A percentile compares a stretch with the other conserved stretches of the same genome.
Evolutionary conservation across 1,140 invertebrate species (phyloP).

Genomic region (Eciton burchellii): DNA sequence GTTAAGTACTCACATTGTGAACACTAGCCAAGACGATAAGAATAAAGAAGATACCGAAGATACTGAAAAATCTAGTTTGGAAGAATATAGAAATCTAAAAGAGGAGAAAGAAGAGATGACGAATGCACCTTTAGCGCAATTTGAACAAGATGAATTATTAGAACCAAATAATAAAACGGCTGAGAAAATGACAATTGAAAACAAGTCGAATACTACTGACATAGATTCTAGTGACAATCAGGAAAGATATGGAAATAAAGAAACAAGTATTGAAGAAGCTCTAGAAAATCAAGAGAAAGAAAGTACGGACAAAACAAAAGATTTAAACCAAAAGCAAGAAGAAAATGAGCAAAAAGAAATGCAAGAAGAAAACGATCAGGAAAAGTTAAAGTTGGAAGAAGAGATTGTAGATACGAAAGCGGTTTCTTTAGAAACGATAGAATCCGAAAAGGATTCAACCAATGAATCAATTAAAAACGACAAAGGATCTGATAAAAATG

Average conservation of each 20-base stretch:
- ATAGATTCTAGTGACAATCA: background rate
- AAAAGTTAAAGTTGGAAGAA: conserved; percentile 10
- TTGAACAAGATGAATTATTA: conserved; percentile 33
- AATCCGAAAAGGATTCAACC: conserved; percentile 28
- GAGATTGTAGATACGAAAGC: background rate
- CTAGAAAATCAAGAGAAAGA: conserved; percentile 5
- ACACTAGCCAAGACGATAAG: conserved; percentile 7
- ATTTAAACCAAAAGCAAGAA: background rate
- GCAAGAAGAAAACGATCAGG: background rate
- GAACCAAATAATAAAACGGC: background rate
- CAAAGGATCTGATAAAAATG: background rate
- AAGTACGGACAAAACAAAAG: conserved; percentile 3
- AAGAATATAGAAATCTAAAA: no score
- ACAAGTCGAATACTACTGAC: conserved; percentile 1
- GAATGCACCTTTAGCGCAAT: conserved; percentile 29
- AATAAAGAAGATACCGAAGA: background rate
- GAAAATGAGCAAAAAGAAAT: conserved; percentile 11
- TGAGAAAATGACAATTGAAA: background rate
- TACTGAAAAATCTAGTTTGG: background rate
- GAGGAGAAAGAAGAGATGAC: background rate
- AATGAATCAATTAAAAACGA: background rate
- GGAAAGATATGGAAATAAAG: background rate
- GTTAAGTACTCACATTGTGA: background rate
- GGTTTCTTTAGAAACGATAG: background rate
- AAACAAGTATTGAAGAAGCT: background rate